phyloP scores from a whole-genome alignment of 2,888 invertebrate genomes.

The Lithophane semibrunnea region DNA sequence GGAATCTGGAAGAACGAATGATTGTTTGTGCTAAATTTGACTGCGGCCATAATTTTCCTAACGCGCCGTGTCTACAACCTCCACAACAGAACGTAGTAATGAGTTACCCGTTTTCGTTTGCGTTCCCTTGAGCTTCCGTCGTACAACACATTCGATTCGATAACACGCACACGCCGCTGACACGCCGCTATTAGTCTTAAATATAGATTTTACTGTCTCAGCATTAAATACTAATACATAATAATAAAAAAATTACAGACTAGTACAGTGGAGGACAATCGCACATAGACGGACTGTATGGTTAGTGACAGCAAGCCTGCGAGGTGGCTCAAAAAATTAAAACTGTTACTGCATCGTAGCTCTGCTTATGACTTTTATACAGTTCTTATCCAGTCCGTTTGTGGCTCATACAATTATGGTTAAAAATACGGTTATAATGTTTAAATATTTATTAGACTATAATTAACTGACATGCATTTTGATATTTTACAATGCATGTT shows the following conservation, averaged over 20 bases:
- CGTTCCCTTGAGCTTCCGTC: slow-evolving; percentile 1
- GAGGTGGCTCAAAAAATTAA: background rate
- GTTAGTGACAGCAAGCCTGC: background rate
- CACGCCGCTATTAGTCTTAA: slow-evolving; percentile 17
- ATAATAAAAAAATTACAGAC: background rate
- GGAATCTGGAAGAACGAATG: slow-evolving; percentile 12
- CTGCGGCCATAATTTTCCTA: background rate
- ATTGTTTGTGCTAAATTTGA: slow-evolving; percentile 16
- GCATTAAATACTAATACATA: background rate
- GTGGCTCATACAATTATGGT: background rate
- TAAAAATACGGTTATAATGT: background rate
- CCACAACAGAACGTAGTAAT: background rate
- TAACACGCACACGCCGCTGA: background rate
- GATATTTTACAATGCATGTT: no score
- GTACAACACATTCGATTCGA: slow-evolving; percentile 8
- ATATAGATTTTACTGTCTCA: slow-evolving; percentile 8
- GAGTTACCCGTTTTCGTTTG: background rate
- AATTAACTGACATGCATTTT: slow-evolving; percentile 13
- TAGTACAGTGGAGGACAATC: background rate
- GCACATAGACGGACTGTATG: background rate
- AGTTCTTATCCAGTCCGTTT: background rate
- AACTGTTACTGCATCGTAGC: no score
- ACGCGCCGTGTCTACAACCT: background rate
- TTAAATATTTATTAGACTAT: background rate
- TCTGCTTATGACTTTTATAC: background rate